These are phyloP conservation scores for Vultur gryphus DNA, from an alignment of 2,797 vertebrate species.

Conservation along the genomic window DNA sequence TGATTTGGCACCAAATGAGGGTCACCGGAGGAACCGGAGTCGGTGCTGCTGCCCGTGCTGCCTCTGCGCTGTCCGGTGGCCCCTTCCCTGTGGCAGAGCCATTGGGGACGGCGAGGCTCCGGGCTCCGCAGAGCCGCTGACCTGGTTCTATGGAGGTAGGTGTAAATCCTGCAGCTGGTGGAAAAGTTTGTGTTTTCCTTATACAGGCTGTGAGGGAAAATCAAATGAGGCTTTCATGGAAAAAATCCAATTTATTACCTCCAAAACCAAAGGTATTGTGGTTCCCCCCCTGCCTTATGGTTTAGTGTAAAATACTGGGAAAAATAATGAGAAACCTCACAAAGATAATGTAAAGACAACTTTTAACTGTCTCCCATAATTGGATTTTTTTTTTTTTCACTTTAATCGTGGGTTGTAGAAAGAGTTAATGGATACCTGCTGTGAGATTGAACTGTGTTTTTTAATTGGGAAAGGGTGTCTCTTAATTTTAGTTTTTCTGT, in stretches of 20 bases:
- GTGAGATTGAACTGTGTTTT: background rate
- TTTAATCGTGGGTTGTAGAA: background rate
- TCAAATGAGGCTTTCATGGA: background rate
- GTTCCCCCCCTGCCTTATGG: fast-evolving
- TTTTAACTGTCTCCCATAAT: fast-evolving
- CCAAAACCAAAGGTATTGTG: background rate
- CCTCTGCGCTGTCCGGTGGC: background rate
- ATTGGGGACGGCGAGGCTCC: fast-evolving
- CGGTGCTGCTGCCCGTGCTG: too few relatives aligned
- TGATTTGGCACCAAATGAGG: background rate
- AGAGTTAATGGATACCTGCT: background rate
- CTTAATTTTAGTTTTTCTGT: background rate
- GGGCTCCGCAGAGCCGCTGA: fast-evolving
- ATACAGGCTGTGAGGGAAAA: background rate
- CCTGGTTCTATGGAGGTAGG: background rate
- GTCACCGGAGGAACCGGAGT: fast-evolving
- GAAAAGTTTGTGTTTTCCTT: background rate
- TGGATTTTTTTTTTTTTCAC: background rate
- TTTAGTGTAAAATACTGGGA: background rate
- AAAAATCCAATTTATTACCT: background rate
- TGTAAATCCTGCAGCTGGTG: background rate
- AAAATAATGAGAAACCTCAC: background rate
- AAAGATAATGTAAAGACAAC: background rate
- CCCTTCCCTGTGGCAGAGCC: background rate
- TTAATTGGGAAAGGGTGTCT: background rate